phyloP scores from a whole-genome alignment of 2,888 invertebrate genomes.

The Drosophila mettleri region DNA sequence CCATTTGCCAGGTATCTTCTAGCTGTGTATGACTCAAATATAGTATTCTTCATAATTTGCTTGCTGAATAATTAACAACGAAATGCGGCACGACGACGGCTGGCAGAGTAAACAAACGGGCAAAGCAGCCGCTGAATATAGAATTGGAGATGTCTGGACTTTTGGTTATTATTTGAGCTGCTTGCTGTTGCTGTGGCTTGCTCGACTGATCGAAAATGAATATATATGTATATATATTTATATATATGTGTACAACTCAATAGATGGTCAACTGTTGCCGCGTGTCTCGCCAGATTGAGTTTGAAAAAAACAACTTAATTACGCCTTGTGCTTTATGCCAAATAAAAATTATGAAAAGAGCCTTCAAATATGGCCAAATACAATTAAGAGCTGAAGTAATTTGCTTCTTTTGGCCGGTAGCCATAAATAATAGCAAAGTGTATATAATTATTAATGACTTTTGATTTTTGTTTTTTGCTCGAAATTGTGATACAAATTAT shows the following conservation, averaged over 20 bases:
- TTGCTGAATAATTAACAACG: conserved; percentile 57
- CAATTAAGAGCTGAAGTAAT: conserved; percentile 65
- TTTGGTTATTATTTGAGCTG: conserved; percentile 15
- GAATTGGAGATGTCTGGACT: conserved; percentile 25
- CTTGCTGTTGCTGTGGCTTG: conserved; percentile 20
- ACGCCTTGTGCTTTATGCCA: conserved; percentile 43
- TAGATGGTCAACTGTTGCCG: conserved; percentile 35
- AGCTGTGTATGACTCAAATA: conserved; percentile 5
- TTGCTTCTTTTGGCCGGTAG: conserved; percentile 65
- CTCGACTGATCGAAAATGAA: conserved; percentile 54
- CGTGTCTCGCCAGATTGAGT: conserved; percentile 37
- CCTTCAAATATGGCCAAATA: conserved; percentile 59
- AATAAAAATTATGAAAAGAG: conserved; percentile 43
- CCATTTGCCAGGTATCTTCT: conserved; percentile 9
- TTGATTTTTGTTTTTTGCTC: conserved; percentile 14
- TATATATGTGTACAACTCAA: conserved; percentile 37
- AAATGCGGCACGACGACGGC: conserved; percentile 49
- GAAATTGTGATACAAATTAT: conserved; percentile 55
- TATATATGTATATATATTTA: conserved; percentile 7
- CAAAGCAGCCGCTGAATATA: conserved; percentile 31
- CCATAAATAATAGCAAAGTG: conserved; percentile 55
- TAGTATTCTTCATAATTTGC: conserved; percentile 10
- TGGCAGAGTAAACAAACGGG: conserved; percentile 50
- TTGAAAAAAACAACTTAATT: conserved; percentile 52
- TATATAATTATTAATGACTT: conserved; percentile 32